A percentile compares a stretch with the other conserved stretches of the same genome.
Conservation (phyloP, 2,888 invertebrate species). For the Glyphotaelius pellucidus region DNA sequence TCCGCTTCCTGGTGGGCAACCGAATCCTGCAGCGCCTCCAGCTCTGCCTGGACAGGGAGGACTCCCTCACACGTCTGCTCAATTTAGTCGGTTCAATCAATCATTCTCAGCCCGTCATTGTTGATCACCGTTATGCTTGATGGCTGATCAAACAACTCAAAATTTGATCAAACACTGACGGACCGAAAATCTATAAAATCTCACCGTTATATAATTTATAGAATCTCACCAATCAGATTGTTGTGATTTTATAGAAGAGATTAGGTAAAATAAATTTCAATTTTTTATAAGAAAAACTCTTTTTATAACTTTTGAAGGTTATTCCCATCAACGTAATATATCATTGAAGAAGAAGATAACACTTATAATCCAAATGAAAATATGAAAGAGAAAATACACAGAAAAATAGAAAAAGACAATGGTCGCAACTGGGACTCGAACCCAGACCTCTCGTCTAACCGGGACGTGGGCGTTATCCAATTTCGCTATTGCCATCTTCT, state of each 20-base stretch:
- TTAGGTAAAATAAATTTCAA: not conserved
- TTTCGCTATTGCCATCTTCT: too few species aligned
- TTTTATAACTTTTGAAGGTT: too few species aligned
- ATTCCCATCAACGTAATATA: too few species aligned
- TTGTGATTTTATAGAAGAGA: not conserved
- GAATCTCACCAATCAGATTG: too few species aligned
- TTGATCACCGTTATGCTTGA: not conserved
- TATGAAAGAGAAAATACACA: too few species aligned
- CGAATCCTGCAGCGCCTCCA: constrained; percentile 81
- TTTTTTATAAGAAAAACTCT: too few species aligned
- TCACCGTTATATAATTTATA: not conserved
- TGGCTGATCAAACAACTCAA: not conserved
- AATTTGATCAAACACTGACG: not conserved
- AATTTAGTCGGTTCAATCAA: constrained; percentile 78
- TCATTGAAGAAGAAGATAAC: too few species aligned
- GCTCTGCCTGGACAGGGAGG: constrained; percentile 81
- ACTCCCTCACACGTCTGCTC: constrained; percentile 81
- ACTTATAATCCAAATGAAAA: too few species aligned
- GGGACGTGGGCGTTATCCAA: too few species aligned
- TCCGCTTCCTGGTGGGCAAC: constrained; percentile 85
- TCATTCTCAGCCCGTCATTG: not conserved
- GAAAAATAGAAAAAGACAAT: too few species aligned
- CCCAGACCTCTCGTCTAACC: too few species aligned
- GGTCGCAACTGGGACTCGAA: too few species aligned
- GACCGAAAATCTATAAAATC: not conserved